phyloP scores from a whole-genome alignment of 2,797 vertebrate genomes.

The Remorina albescens region DNA sequence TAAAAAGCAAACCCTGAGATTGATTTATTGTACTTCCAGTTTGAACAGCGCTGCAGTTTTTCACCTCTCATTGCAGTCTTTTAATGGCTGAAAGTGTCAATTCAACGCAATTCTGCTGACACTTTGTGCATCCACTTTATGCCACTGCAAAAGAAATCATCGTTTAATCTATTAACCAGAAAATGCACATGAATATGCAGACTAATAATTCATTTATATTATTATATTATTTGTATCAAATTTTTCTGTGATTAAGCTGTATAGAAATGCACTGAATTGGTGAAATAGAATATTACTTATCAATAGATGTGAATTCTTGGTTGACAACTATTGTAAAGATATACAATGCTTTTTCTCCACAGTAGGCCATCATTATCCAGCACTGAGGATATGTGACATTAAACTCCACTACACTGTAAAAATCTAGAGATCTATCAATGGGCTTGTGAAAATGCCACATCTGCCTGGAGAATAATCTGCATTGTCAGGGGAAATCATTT shows the following conservation, averaged over 20 bases:
- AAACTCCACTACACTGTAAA: slow-evolving; percentile 29
- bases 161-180: slow-evolving; percentile 26
- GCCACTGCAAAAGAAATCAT: slow-evolving; percentile 49
- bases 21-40: slow-evolving; percentile 57
- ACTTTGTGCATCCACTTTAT: slow-evolving; percentile 38
- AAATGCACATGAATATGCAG: slow-evolving; percentile 33
- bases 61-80: slow-evolving; percentile 39
- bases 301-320: not conserved
- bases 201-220: slow-evolving; percentile 14
- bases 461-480: slow-evolving; percentile 40
- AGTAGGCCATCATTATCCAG: slow-evolving; percentile 44
- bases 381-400: slow-evolving; percentile 32
- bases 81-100: slow-evolving; percentile 68
- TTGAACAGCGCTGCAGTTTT: slow-evolving; percentile 71
- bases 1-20: slow-evolving; percentile 42
- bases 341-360: slow-evolving; percentile 15
- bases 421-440: slow-evolving; percentile 40
- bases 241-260: not conserved
- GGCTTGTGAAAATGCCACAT: slow-evolving; percentile 56
- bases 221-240: too few species aligned
- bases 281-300: not conserved
- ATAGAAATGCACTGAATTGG: not conserved
- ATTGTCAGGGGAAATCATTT: slow-evolving; percentile 43
- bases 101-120: slow-evolving; percentile 66
- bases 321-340: slow-evolving; percentile 5